Percentiles rank a stretch among this genome's conserved stretches.
phyloP scores from a whole-genome alignment of 2,113 vertebrate genomes.

The Galbula dea region DNA sequence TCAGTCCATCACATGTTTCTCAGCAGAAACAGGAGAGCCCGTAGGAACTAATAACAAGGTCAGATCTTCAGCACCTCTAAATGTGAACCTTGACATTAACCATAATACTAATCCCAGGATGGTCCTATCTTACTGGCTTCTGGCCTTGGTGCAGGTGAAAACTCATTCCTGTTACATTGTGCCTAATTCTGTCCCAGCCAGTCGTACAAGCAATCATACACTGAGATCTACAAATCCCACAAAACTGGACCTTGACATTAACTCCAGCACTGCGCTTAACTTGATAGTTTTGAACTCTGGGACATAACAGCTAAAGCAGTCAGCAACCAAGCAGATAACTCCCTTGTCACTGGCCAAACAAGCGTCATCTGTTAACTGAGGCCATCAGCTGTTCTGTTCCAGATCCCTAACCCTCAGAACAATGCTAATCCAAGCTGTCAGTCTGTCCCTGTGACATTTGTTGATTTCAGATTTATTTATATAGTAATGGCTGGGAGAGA shows the following conservation, averaged over 20 bases:
- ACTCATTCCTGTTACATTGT: not conserved
- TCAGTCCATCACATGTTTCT: not conserved
- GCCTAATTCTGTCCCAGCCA: not conserved
- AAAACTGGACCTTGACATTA: not conserved
- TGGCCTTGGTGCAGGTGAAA: not conserved
- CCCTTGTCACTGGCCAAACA: not conserved
- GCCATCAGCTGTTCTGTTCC: not conserved
- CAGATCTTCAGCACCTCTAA: not conserved
- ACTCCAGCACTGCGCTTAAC: not conserved
- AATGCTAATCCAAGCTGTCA: not conserved
- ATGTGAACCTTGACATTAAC: not conserved
- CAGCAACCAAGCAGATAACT: not conserved
- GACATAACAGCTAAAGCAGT: not conserved
- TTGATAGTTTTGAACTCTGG: not conserved
- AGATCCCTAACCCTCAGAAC: not conserved
- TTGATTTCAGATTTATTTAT: not conserved
- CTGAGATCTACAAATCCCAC: not conserved
- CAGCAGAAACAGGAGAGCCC: not conserved
- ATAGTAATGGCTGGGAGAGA: not conserved
- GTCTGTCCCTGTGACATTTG: not conserved
- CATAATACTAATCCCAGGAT: not conserved
- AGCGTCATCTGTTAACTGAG: not conserved
- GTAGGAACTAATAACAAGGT: not conserved
- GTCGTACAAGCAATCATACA: not conserved
- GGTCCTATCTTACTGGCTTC: not conserved